Evolutionary conservation across 2,113 vertebrate species (phyloP), one percentile per base, ranked within the genome.

Genomic region (Chaetops frenatus): DNA sequence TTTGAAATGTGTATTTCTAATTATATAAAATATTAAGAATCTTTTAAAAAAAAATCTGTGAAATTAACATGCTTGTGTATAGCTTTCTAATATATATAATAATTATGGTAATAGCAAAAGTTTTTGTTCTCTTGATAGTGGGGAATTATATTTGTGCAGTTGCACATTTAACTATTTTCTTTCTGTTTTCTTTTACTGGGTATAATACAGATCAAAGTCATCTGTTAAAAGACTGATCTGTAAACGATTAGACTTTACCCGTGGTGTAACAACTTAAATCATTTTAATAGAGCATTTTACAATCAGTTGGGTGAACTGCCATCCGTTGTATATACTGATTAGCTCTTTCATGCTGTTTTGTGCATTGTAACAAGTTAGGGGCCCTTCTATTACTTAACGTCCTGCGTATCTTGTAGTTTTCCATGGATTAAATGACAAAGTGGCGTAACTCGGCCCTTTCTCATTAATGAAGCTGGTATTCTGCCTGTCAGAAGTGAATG

Each of bases 41-140:
- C 99, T 99, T 99, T 98, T 98, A 98, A 98, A 99, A 98, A 99
- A 98, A 99, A 99, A 99, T 99, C 99, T 99, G 99, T 99, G 99
- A 99, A 99, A 99, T 99, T 99, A 99, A 99, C 99, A 99, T 99
- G 99, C 99, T 99, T 99, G 99, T 99, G 99, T 99, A 99, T 99
- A 99, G 99, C 99, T 99, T 99, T 99, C 99, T 99, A 99, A 99
- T 98, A 98, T 98, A 98, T 98, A 98, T 98, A 99, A 98, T 99
- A 98, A 98, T 98, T 98, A 98, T 98, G 98, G 98, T 98, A 98
- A 98, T 98, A 98, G 98, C 98, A 98, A 96, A 98, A 98, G 97
- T 97, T 98, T 97, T 98, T 98, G 98, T 98, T 98, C 98, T 98
- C 99, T 99, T 99, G 98, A 98, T 99, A 98, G 98, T 97, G 98